Conservation (phyloP, 2,888 invertebrate species). For the Clivina fossor region DNA sequence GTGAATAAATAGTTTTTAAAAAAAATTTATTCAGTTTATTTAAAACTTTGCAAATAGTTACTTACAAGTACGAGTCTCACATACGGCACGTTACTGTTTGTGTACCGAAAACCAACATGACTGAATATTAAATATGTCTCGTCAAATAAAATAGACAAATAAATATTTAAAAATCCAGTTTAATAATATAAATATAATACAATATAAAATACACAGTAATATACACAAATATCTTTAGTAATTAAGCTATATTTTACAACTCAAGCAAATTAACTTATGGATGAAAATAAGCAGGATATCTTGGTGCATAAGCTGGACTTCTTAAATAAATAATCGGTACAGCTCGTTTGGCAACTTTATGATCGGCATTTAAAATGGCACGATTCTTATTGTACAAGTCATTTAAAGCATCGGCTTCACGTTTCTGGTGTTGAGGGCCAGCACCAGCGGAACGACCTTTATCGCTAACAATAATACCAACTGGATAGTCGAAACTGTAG, state of each 20-base stretch:
- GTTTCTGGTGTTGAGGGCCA: conserved; percentile 11
- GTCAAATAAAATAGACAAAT: too few species aligned
- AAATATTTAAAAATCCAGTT: too few species aligned
- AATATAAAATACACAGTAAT: background rate
- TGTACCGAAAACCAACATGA: too few species aligned
- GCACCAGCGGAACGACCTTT: conserved; percentile 21
- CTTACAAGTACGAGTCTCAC: too few species aligned
- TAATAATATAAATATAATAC: conserved; percentile 19
- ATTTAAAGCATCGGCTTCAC: conserved; percentile 11
- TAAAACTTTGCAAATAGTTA: too few species aligned
- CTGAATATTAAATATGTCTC: too few species aligned
- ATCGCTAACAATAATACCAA: conserved; percentile 51
- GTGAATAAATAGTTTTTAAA: too few species aligned
- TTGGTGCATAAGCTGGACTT: too few species aligned
- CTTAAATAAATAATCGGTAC: background rate
- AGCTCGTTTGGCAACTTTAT: conserved; percentile 1
- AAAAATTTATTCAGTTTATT: too few species aligned
- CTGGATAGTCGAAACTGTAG: conserved; percentile 70
- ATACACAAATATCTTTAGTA: background rate
- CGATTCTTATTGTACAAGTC: conserved; percentile 17
- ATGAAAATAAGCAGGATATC: background rate
- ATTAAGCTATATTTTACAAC: too few species aligned
- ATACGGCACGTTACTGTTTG: too few species aligned
- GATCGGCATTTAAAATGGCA: conserved; percentile 17
- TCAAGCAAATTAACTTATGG: conserved; percentile 3